phyloP scores from a whole-genome alignment of 2,888 invertebrate genomes.

The Caradrina clavipalpis region DNA sequence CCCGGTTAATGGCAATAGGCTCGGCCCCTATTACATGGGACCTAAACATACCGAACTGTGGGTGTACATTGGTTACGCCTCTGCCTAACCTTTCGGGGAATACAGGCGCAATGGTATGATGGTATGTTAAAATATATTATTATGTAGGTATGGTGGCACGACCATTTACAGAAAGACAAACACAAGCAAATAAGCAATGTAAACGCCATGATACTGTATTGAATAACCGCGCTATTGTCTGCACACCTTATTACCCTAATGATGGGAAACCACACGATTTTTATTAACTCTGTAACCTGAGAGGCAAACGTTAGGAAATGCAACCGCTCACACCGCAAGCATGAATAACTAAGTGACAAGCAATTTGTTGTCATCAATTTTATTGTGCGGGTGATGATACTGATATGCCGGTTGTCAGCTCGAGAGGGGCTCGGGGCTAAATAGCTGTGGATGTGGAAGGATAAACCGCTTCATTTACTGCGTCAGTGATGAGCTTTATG shows the following conservation, averaged over 20 bases:
- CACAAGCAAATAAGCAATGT: neutral
- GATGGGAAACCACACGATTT: conserved; percentile 48
- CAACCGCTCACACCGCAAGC: conserved; percentile 35
- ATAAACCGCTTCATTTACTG: neutral
- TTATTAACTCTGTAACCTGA: conserved; percentile 31
- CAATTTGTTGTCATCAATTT: conserved; percentile 30
- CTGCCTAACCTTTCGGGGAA: no score
- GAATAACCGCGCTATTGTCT: conserved; percentile 45
- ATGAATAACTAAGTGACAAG: conserved; percentile 21
- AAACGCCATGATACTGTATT: conserved; percentile 25
- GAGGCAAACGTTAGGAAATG: conserved; percentile 29
- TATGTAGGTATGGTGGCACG: no score
- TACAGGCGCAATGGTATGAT: no score
- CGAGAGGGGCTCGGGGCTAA: conserved; percentile 10
- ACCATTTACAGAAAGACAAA: conserved; percentile 1
- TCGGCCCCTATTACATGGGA: no score
- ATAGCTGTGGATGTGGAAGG: neutral
- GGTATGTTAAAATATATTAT: no score
- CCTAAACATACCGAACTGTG: no score
- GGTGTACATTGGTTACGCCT: no score
- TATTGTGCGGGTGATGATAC: conserved; percentile 4
- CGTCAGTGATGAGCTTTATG: neutral
- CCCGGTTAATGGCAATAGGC: no score
- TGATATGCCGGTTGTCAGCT: conserved; percentile 2
- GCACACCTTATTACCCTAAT: conserved; percentile 36